phyloP scores from a whole-genome alignment of 35 echinoderm and acorn worm genomes.

The Apostichopus californicus region DNA sequence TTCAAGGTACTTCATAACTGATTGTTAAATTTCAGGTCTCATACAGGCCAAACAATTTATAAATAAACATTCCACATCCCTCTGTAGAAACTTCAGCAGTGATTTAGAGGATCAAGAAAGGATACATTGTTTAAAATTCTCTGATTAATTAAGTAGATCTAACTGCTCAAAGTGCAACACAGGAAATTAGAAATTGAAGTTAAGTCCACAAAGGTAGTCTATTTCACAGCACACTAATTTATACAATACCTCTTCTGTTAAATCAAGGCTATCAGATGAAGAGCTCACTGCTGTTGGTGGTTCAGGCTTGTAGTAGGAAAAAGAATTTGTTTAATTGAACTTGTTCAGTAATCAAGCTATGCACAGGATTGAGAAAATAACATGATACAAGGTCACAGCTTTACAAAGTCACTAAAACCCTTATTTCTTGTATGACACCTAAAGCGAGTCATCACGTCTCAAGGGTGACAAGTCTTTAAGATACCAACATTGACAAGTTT shows the following conservation, averaged over 20 bases:
- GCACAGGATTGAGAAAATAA: background rate
- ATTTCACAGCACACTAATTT: conserved; percentile 10
- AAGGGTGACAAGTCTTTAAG: background rate
- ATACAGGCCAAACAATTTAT: too few species aligned
- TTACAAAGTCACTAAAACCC: background rate
- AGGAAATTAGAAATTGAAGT: too few species aligned
- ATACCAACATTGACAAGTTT: background rate
- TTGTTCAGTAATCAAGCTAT: background rate
- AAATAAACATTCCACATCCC: too few species aligned
- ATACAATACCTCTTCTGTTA: conserved; percentile 24
- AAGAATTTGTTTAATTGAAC: background rate
- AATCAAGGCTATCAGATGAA: conserved; percentile 14
- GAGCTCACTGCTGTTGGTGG: conserved; percentile 12
- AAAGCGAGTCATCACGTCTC: background rate
- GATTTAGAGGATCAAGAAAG: too few species aligned
- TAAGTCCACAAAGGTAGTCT: background rate
- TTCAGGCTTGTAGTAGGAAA: conserved; percentile 30
- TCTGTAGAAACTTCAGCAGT: too few species aligned
- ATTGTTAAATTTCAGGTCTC: too few species aligned
- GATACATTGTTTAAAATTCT: too few species aligned
- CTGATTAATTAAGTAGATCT: too few species aligned
- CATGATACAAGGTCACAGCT: background rate
- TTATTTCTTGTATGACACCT: background rate
- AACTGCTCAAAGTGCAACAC: too few species aligned
- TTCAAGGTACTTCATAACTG: too few species aligned